Evolutionary conservation across 2,797 vertebrate species (phyloP).

Genomic region (Hypotaenidia okinawae): DNA sequence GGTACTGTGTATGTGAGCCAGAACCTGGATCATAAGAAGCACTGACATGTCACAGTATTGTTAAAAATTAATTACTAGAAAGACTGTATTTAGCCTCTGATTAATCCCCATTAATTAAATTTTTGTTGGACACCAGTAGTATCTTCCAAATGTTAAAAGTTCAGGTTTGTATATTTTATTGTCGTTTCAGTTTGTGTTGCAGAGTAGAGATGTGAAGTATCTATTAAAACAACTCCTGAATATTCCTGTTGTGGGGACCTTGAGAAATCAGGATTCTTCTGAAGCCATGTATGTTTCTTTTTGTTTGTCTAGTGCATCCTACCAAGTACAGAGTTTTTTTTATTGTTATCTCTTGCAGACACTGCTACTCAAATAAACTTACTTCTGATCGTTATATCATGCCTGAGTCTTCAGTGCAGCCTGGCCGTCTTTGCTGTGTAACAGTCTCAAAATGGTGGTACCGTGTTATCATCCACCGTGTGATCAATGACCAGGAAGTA

Average conservation of each 20-base stretch:
- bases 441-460: constrained; percentile 88
- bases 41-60: neutral
- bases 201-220: neutral
- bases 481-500: constrained; percentile 81
- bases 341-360: constrained; percentile 74
- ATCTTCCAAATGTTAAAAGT: neutral
- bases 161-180: neutral
- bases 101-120: neutral
- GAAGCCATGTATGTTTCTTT: neutral
- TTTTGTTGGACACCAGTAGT: neutral
- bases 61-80: neutral
- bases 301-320: neutral
- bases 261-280: neutral
- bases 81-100: neutral
- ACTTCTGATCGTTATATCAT: constrained; percentile 86
- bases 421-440: constrained; percentile 90
- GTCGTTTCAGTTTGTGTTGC: neutral
- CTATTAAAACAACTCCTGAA: neutral
- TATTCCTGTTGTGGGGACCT: neutral
- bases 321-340: neutral
- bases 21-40: neutral
- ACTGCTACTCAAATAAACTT: constrained; percentile 85
- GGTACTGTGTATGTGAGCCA: neutral
- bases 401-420: constrained; percentile 79
- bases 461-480: constrained; percentile 85